Base-by-base conservation (phyloP, 1,140 invertebrate genomes). In the Apis laboriosa region DNA sequence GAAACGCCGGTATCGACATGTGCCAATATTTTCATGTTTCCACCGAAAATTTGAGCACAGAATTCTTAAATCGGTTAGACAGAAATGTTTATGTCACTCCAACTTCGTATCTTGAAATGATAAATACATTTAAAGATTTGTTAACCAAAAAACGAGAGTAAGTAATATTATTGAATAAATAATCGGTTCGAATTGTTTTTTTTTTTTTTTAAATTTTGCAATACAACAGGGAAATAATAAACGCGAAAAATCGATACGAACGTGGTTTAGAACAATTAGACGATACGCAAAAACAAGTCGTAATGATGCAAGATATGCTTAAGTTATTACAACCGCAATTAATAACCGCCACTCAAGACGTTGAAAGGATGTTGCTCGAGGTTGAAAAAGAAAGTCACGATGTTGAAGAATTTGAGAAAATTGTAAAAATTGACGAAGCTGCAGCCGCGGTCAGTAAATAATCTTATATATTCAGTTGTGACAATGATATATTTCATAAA, bases 81-180 rank as follows among this genome's bases (percentile, higher is more conserved):
- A 95, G 98, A 77, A 95, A 97, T 84, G 98, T 97, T 89, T 99
- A 99, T 92, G 98, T 99, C 0, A 99, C 98, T 0, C 98, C 98
- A 0, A 99, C 98, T 0, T 99, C 98, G 0, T 99, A 99, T 92
- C 93, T 99, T 64, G 98, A 99, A 91, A 95, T 99, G 90, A 98
- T 99, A 80, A 96, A 96, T 86, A 98, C 97, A 2, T 99, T 99
- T 88, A 99, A 98, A 90, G 95, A 95, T n/a, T 94, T 99, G 24
- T 93, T 99, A 1, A 93, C 93, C 2, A 96, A 96, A 71, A 98
- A 88, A 75, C 86, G 87, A 55, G 66, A 61, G 87, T 88, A 71
- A 76, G 71, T 77, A 24, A 55, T 15, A 55, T 13, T 43, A 43
- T 43, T 43, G 58, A 21, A 60, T 60, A 21, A n/a, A n/a, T 9